Evolutionary conservation across 2,888 invertebrate species (phyloP), one percentile per base, ranked within the genome.

Genomic region (Papilio gigon): DNA sequence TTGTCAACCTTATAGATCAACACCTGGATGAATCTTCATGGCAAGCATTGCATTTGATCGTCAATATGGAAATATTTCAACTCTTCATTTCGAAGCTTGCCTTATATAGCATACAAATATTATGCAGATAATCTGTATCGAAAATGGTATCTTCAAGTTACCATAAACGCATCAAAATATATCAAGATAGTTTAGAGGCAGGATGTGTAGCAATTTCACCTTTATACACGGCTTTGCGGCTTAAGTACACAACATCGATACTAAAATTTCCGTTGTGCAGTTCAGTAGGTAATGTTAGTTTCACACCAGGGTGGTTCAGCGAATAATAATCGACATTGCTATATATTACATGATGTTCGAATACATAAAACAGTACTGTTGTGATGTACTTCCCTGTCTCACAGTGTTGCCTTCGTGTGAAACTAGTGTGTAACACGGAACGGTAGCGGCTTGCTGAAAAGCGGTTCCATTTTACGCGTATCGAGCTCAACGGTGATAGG

Each of bases 401-500:
- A n/a, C n/a, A n/a, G 8, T 6, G 17, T 8, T 17, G 17, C 22
- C 22, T 11, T 47, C 11, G 22, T 47, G 22, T 22, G 22, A 47
- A 47, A 47, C 20, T 27, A 9, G 50, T 4, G 11, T 53, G 11
- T n/a, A 64, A 60, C 58, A 68, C 25, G 30, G 42, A 50, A 17
- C 37, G 62, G 44, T 69, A 68, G 50, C 67, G 72, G 58, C 58
- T 47, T 67, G 65, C 67, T 70, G 66, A 72, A 73, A 78, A 73
- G 77, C 77, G 77, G 33, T 75, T 77, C 76, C 79, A 77, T 81
- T 85, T 82, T 80, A 84, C 79, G 81, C 80, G 82, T 83, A 86
- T 84, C 84, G 80, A 76, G 76, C 72, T 76, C 79, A 76, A 76
- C 71, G 77, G 76, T 79, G 72, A 75, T 74, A 76, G 78, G 81